phyloP scores from a whole-genome alignment of 2,113 vertebrate genomes.

The Dinomys branickii region DNA sequence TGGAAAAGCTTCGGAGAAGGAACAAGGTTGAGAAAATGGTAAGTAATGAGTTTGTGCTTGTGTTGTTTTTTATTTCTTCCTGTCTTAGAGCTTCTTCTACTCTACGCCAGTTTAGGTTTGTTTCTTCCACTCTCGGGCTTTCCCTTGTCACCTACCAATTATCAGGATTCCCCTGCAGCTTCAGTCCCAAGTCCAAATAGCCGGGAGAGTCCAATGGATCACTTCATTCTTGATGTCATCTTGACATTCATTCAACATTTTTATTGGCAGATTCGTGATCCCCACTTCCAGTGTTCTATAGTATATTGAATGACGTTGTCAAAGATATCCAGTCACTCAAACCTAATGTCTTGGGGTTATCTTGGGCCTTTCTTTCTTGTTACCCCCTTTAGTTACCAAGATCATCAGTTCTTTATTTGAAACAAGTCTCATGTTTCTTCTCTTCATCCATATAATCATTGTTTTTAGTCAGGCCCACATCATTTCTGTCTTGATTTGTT shows the following conservation, averaged over 20 bases:
- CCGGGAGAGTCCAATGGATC: neutral
- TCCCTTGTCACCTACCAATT: slow-evolving; percentile 28
- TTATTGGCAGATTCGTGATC: slow-evolving; percentile 14
- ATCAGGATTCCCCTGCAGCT: neutral
- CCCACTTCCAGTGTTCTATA: neutral
- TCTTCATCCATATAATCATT: neutral
- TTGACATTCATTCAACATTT: neutral
- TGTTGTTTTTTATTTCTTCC: slow-evolving; percentile 18
- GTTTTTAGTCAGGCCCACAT: neutral
- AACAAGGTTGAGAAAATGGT: slow-evolving; percentile 57
- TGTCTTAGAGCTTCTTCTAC: neutral
- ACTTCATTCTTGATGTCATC: neutral
- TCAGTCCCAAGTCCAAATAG: neutral
- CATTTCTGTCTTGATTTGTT: slow-evolving; percentile 42
- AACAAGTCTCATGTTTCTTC: neutral
- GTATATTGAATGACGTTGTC: neutral
- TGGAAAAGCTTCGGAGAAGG: slow-evolving; percentile 42
- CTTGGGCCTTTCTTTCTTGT: slow-evolving; percentile 1
- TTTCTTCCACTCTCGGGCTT: slow-evolving; percentile 38
- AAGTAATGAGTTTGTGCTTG: slow-evolving; percentile 49
- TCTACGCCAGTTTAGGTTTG: neutral
- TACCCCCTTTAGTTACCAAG: slow-evolving; percentile 3
- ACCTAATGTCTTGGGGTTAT: neutral
- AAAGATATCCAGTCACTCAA: neutral
- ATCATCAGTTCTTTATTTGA: slow-evolving; percentile 20